These are phyloP conservation scores for Oryctolagus cuniculus DNA, from an alignment of 2,113 vertebrate species.

Conservation along the genomic window DNA sequence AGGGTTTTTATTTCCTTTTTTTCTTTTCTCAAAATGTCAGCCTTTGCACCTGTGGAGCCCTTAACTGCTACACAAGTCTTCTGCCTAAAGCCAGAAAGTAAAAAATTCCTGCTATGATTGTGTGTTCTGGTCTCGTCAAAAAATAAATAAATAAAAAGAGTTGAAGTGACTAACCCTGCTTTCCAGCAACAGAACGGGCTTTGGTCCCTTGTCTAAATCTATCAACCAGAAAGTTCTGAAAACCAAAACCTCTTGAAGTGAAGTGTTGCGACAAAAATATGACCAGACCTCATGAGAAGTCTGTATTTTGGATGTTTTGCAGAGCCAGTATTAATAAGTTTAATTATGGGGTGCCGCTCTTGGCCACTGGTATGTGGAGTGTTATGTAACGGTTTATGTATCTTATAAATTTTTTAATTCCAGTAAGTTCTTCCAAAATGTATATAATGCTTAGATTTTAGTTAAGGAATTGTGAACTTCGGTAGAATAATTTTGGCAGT, in stretches of 20 bases:
- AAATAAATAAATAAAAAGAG: background rate
- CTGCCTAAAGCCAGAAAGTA: background rate
- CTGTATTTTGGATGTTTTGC: constrained; percentile 38
- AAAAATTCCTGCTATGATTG: constrained; percentile 16
- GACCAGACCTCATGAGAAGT: constrained; percentile 5
- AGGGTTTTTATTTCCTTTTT: background rate
- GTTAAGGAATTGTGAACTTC: background rate
- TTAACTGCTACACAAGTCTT: constrained; percentile 14
- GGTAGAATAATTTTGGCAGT: constrained; percentile 39
- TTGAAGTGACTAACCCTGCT: background rate
- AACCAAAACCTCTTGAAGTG: constrained; percentile 13
- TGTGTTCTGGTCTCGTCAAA: constrained; percentile 26
- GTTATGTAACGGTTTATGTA: constrained; percentile 25
- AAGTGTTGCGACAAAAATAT: constrained; percentile 22
- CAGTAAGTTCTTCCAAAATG: constrained; percentile 38
- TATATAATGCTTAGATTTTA: background rate
- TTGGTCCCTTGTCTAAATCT: background rate
- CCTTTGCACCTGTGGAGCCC: background rate
- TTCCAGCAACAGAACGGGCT: constrained; percentile 22
- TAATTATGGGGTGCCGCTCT: background rate
- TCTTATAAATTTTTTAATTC: background rate
- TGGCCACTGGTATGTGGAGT: background rate
- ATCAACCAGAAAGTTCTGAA: background rate
- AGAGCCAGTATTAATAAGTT: constrained; percentile 19
- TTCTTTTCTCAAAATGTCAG: background rate